A percentile compares a stretch with the other conserved stretches of the same genome.
Evolutionary conservation across 2,113 vertebrate species (phyloP).

Genomic region (Phoenicopterus ruber): DNA sequence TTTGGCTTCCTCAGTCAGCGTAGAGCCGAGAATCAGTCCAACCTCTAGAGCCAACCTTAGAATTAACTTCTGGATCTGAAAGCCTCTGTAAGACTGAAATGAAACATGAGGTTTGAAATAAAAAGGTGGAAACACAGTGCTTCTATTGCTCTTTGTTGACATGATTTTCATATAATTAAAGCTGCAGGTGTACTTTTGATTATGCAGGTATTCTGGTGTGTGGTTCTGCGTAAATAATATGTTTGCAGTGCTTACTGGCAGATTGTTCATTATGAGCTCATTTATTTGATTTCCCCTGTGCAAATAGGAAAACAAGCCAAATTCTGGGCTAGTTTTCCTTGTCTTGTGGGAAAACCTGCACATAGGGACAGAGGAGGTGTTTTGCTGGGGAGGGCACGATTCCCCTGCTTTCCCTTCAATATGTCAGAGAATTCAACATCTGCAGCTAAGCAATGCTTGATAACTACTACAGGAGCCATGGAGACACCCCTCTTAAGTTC

Average conservation of each 20-base stretch:
- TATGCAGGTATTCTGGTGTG: conserved; percentile 14
- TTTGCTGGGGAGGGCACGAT: not conserved
- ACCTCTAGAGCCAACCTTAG: not conserved
- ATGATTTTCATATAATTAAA: conserved; percentile 35
- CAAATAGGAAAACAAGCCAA: not conserved
- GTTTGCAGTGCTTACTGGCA: not conserved
- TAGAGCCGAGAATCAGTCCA: not conserved
- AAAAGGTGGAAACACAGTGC: not conserved
- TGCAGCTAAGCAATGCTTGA: not conserved
- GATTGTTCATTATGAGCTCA: conserved; percentile 51
- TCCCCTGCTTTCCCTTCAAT: not conserved
- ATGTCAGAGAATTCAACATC: not conserved
- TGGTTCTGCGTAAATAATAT: not conserved
- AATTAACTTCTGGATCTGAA: not conserved
- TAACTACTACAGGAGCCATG: not conserved
- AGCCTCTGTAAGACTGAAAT: not conserved
- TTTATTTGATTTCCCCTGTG: conserved; percentile 42
- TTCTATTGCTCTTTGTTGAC: not conserved
- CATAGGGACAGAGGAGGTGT: not conserved
- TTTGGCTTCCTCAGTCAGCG: not conserved
- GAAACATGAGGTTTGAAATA: not conserved
- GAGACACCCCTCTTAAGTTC: not conserved
- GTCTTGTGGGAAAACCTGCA: not conserved
- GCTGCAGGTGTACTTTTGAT: conserved; percentile 26
- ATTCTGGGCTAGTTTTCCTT: not conserved